Base-by-base conservation (phyloP, 1,140 invertebrate genomes). In the Pachypeltis micranthus region DNA sequence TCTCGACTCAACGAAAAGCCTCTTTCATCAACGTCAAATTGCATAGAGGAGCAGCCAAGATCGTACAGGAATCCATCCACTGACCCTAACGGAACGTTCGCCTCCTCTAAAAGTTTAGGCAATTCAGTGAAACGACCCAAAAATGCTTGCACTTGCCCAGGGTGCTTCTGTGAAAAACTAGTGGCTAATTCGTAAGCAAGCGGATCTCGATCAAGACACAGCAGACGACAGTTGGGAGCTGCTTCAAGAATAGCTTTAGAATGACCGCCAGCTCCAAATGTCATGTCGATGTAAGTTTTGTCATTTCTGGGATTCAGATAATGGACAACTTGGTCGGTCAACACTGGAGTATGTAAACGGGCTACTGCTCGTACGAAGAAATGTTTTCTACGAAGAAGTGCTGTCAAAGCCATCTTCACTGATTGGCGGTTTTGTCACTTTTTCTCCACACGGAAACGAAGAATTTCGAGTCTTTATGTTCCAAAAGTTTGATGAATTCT, bases 1-100 rank as follows among this genome's bases (percentile, higher is more conserved):
- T 95, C 81, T 71, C 83, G 81, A 54, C 82, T 86, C 0, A 96
- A 68, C 14, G 88, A 84, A 76, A 98, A 98, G 2, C 95, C 95
- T 72, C 95, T 79, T 19, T 81, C 76, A 1, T 82, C 76, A 69
- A 79, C 78, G 71, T 96, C 87, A 72, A 95, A 85, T 75, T 98
- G 95, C 90, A 96, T 96, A 0, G 91, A 93, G 2, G 93, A 97
- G 73, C 88, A 91, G n/a, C 95, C 94, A 74, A 91, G 87, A 78
- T 97, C 93, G 78, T 96, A 92, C 16, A 98, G 71, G 66, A 95
- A 84, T 0, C 87, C 89, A 78, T 96, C 91, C 25, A 98, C 78
- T 26, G 80, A 83, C 63, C 82, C 82, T 62, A 77, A 77, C 29
- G 71, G 70, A 10, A 93, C 73, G 29, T 80, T 76, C 27, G 81